Conservation (phyloP, 2,797 vertebrate species). For the Gymnocypris eckloni region DNA sequence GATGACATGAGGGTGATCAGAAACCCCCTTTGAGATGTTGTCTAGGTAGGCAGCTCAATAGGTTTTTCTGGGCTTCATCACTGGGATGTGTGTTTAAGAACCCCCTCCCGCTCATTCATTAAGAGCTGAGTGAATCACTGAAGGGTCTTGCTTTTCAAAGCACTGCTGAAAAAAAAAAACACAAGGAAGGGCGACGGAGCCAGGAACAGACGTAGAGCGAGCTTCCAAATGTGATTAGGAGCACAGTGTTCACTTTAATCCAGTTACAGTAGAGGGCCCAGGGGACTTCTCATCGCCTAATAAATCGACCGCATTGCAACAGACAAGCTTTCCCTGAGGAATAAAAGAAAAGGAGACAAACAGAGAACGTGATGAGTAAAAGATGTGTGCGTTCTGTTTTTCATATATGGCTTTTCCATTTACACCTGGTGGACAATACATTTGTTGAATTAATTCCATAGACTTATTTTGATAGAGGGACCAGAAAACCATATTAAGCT, state of each 20-base stretch:
- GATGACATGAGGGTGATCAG: not conserved
- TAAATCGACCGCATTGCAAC: constrained; percentile 65
- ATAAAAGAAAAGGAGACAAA: constrained; percentile 1
- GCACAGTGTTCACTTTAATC: constrained; percentile 71
- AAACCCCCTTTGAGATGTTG: not conserved
- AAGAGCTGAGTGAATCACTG: constrained; percentile 40
- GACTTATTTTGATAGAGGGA: not conserved
- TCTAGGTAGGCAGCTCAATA: not conserved
- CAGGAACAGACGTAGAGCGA: constrained; percentile 64
- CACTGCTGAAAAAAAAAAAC: constrained; percentile 39
- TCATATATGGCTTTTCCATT: not conserved
- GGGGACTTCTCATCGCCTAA: constrained; percentile 62
- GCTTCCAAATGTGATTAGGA: constrained; percentile 70
- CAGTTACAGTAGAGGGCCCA: constrained; percentile 65
- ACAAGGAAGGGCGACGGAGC: constrained; percentile 31
- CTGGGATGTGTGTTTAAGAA: not conserved
- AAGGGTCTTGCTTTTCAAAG: constrained; percentile 47
- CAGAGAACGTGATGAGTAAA: not conserved
- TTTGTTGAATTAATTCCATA: not conserved
- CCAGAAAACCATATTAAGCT: not conserved
- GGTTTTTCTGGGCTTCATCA: not conserved
- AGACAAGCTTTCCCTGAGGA: constrained; percentile 59
- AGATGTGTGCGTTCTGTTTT: not conserved
- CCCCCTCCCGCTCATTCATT: constrained; percentile 38
- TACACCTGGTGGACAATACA: not conserved